Evolutionary conservation across 1,140 invertebrate species (phyloP), one percentile per base, ranked within the genome.

Genomic region (Sycobia sp.): DNA sequence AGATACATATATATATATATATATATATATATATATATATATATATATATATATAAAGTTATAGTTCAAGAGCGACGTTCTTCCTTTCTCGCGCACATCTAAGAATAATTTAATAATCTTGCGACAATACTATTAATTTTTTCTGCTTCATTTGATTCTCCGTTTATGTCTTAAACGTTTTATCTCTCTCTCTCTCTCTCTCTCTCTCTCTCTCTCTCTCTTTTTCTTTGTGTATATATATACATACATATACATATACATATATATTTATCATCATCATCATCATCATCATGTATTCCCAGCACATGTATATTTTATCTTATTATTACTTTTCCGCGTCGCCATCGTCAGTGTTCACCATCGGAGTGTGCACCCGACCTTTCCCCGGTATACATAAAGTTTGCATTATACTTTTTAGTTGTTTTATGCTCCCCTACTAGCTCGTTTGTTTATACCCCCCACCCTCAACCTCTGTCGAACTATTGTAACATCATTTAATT

Each of bases 61-160:
- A 58, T 43, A 54, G 25, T 27, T 27, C 46, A 46, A 53, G 55
- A 59, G 38, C 49, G 55, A 65, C 55, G 55, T 59, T 54, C 55
- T 38, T 65, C 51, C 23, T 23, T 39, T 59, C 41, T 32, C 39
- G 41, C 25, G 38, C 36, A 11, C 20, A 18, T 60, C 49, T 53
- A 60, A 51, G 41, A 36, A 36, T 47, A 14, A 57, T 22, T 34
- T 46, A 32, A 14, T 59, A 32, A 38, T 46, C 22, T 41, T n/a
- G n/a, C 22, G 27, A n/a, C 22, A 13, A 27, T 57, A 27, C 57
- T 51, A 51, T 44, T 57, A 9, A 27, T 16, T n/a, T n/a, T n/a
- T n/a, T n/a, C n/a, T n/a, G n/a, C n/a, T n/a, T 58, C n/a, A 53
- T 65, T 65, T 65, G 49, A 65, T 59, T 58, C 41, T 65, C 41